These are phyloP conservation scores for rabbit (Oryctolagus cuniculus) DNA, from an alignment of 2,113 vertebrate genomes.

Conservation along the genomic window DNA sequence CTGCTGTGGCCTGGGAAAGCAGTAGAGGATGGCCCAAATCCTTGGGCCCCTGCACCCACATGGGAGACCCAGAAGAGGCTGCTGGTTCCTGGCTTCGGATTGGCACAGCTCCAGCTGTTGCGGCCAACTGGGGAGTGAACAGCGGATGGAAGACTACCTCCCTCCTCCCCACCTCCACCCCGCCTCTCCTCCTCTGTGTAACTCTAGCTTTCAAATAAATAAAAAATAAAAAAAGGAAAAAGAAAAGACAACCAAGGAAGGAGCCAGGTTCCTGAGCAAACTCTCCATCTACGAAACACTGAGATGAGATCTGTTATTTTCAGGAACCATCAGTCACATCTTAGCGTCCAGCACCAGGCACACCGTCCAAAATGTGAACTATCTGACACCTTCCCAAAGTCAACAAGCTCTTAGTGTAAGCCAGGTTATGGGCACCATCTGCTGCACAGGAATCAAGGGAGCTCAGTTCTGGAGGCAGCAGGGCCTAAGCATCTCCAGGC, in stretches of 20 bases:
- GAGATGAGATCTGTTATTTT: background rate
- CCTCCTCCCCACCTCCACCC: too few relatives aligned
- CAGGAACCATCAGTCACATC: background rate
- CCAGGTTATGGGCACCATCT: background rate
- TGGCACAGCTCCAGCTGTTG: too few relatives aligned
- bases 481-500: background rate
- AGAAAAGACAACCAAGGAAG: background rate
- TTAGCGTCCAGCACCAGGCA: background rate
- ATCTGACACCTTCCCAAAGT: background rate
- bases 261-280: conserved; percentile 36
- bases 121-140: too few relatives aligned
- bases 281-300: background rate
- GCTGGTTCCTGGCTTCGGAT: too few relatives aligned
- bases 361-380: background rate
- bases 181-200: too few relatives aligned
- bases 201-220: too few relatives aligned
- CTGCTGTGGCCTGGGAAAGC: too few relatives aligned
- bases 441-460: background rate
- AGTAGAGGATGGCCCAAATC: too few relatives aligned
- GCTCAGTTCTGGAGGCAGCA: background rate
- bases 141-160: too few relatives aligned
- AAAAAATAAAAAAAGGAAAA: too few relatives aligned
- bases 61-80: too few relatives aligned
- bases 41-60: too few relatives aligned
- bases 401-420: background rate